Evolutionary conservation across 2,797 vertebrate species (phyloP).

Genomic region (Notolabrus celidotus): DNA sequence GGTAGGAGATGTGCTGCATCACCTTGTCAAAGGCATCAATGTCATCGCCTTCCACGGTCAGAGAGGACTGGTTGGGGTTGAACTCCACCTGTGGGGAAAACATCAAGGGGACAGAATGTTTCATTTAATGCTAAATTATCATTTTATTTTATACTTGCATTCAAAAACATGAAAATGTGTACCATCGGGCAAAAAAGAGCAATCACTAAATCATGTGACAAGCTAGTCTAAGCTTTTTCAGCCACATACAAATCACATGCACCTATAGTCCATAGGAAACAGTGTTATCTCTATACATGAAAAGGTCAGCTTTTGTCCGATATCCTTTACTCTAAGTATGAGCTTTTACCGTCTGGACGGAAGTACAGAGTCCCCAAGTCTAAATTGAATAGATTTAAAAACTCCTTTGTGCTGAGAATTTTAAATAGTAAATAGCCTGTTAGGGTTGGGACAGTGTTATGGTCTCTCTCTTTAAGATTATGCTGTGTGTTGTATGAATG

Average conservation of each 20-base stretch:
- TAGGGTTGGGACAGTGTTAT: too few relatives aligned
- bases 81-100: conserved; percentile 89
- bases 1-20: conserved; percentile 95
- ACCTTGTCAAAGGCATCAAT: conserved; percentile 92
- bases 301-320: background rate
- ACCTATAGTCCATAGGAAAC: background rate
- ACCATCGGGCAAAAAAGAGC: too few relatives aligned
- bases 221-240: background rate
- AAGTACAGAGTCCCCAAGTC: too few relatives aligned
- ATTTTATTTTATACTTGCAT: background rate
- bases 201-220: background rate
- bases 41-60: conserved; percentile 93
- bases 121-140: background rate
- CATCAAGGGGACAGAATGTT: background rate
- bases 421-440: too few relatives aligned
- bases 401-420: too few relatives aligned
- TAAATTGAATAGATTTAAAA: too few relatives aligned
- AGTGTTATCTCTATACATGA: too few relatives aligned
- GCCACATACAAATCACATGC: background rate
- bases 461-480: too few relatives aligned
- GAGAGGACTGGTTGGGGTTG: conserved; percentile 90
- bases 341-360: too few relatives aligned
- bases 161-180: background rate
- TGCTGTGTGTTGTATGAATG: too few relatives aligned
- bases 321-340: too few relatives aligned